Conservation (phyloP, 2,797 vertebrate genomes). For the Gadopsis bispinosus region DNA sequence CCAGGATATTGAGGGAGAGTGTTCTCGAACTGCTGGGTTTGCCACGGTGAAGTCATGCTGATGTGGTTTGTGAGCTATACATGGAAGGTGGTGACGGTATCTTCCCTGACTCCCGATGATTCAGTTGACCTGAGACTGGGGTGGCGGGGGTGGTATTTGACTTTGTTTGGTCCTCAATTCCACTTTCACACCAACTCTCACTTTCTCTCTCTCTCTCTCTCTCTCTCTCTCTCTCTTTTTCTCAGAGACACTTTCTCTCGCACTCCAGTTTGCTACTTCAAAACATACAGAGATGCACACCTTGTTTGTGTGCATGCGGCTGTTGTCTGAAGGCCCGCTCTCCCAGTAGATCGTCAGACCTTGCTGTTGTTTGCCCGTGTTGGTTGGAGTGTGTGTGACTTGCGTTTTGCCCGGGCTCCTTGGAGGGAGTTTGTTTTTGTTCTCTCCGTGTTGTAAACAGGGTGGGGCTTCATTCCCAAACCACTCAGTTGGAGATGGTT, state of each 20-base stretch:
- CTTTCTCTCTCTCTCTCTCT: slow-evolving; percentile 46
- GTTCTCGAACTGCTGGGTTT: slow-evolving; percentile 57
- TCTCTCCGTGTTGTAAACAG: slow-evolving; percentile 78
- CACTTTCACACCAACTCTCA: slow-evolving; percentile 61
- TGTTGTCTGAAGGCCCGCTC: slow-evolving; percentile 69
- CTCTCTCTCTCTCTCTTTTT: slow-evolving; percentile 41
- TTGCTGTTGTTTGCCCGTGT: slow-evolving; percentile 80
- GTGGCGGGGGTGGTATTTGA: slow-evolving; percentile 57
- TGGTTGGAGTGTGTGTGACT: slow-evolving; percentile 75
- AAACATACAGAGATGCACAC: slow-evolving; percentile 48
- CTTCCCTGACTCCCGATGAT: slow-evolving; percentile 74
- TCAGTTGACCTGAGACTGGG: slow-evolving; percentile 76
- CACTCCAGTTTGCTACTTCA: slow-evolving; percentile 33
- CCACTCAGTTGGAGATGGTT: slow-evolving; percentile 71
- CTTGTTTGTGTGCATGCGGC: slow-evolving; percentile 68
- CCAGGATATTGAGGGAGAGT: slow-evolving; percentile 68
- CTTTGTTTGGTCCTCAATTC: slow-evolving; percentile 67
- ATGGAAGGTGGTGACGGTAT: slow-evolving; percentile 66
- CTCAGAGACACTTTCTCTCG: slow-evolving; percentile 42
- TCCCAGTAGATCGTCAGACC: slow-evolving; percentile 75
- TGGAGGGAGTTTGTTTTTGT: slow-evolving; percentile 84
- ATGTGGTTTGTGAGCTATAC: slow-evolving; percentile 70
- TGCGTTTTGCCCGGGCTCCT: slow-evolving; percentile 75
- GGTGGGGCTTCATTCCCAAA: slow-evolving; percentile 78
- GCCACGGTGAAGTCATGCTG: slow-evolving; percentile 70